A percentile compares a stretch with the other conserved stretches of the same genome.
Evolutionary conservation across 1,140 invertebrate species (phyloP).

Genomic region (Heliconius himera): DNA sequence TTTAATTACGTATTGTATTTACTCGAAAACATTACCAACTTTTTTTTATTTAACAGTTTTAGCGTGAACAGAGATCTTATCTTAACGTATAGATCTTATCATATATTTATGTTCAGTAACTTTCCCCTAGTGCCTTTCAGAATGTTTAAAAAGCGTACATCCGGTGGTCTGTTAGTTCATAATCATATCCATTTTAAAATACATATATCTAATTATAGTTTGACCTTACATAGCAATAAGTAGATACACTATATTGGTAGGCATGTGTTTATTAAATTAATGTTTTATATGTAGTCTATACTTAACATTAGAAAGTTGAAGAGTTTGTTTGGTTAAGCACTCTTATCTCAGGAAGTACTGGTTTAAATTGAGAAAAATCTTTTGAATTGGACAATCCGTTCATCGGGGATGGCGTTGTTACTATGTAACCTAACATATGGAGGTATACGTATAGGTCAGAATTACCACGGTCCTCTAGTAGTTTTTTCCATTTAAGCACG

Average conservation of each 20-base stretch:
- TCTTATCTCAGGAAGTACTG: too few relatives aligned
- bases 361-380: too few relatives aligned
- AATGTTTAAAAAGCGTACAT: constrained; percentile 28
- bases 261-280: too few relatives aligned
- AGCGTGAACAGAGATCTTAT: background rate
- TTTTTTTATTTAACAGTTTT: background rate
- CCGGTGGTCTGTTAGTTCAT: constrained; percentile 5
- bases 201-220: background rate
- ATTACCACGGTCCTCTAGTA: too few relatives aligned
- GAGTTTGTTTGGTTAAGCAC: too few relatives aligned
- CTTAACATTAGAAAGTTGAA: too few relatives aligned
- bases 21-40: too few relatives aligned
- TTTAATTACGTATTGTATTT: too few relatives aligned
- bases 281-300: too few relatives aligned
- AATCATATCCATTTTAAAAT: background rate
- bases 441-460: too few relatives aligned
- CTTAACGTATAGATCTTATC: background rate
- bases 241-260: background rate
- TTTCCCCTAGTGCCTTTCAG: constrained; percentile 6
- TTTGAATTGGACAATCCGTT: too few relatives aligned
- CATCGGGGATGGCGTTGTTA: background rate
- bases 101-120: background rate
- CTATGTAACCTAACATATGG: background rate
- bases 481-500: too few relatives aligned
- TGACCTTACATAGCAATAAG: background rate